Conservation (phyloP, 2,888 invertebrate species). For the Ryuthela nishihirai region DNA sequence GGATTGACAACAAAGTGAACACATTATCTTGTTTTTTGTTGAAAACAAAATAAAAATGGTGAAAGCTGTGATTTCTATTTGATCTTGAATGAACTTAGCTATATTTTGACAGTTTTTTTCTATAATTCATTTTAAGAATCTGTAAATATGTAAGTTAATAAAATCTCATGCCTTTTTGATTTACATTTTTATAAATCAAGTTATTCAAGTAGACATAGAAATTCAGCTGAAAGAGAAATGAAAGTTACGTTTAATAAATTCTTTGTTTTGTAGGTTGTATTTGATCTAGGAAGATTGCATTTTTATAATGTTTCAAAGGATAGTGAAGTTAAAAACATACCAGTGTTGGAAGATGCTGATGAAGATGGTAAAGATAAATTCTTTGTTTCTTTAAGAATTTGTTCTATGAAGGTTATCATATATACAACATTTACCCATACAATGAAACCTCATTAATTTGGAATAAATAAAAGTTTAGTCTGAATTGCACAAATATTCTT, state of each 20-base stretch:
- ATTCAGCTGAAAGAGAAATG: neutral
- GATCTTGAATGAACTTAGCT: too few relatives aligned
- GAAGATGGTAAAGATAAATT: constrained; percentile 56
- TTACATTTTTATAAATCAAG: neutral
- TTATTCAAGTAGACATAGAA: neutral
- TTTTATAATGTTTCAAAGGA: constrained; percentile 50
- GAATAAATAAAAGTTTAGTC: neutral
- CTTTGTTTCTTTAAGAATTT: too few relatives aligned
- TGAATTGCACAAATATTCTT: neutral
- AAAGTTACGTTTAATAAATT: neutral
- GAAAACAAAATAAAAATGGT: too few relatives aligned
- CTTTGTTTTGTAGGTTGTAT: constrained; percentile 59
- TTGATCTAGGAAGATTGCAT: constrained; percentile 85
- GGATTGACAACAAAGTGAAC: too few relatives aligned
- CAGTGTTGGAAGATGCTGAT: constrained; percentile 47
- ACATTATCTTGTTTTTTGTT: too few relatives aligned
- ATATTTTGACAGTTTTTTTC: too few relatives aligned
- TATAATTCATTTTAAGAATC: too few relatives aligned
- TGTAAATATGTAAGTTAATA: too few relatives aligned
- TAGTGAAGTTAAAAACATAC: constrained; percentile 42
- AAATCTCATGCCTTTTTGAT: too few relatives aligned
- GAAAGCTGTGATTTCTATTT: too few relatives aligned
- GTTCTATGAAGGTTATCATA: too few relatives aligned
- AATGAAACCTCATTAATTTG: neutral
- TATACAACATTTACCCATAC: neutral